Conservation (phyloP, 2,113 vertebrate genomes). For the Otolemur garnettii region DNA sequence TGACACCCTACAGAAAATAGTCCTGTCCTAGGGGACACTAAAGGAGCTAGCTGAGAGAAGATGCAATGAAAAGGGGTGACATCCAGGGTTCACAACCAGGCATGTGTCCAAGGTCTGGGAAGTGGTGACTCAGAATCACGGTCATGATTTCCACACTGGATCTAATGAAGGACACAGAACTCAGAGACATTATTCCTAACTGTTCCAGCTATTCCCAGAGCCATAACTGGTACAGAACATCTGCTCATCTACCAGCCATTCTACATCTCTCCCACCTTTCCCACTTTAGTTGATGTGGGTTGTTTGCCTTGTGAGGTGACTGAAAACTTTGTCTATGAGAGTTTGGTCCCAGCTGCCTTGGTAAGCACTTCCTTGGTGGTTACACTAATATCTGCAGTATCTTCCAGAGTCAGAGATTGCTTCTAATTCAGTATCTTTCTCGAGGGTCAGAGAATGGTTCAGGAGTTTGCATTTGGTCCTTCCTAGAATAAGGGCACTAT, state of each 20-base stretch:
- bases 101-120: neutral
- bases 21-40: neutral
- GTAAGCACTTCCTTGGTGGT: neutral
- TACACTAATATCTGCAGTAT: neutral
- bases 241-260: neutral
- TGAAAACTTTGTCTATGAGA: neutral
- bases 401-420: neutral
- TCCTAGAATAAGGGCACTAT: no score
- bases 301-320: neutral
- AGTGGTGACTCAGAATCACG: neutral
- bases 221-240: no score
- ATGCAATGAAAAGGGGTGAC: no score
- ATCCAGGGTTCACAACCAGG: neutral
- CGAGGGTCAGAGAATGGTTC: neutral
- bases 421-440: neutral
- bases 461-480: neutral
- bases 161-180: neutral
- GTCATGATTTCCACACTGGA: neutral
- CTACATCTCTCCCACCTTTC: neutral
- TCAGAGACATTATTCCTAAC: accelerated
- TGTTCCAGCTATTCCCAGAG: neutral
- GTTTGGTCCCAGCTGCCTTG: neutral
- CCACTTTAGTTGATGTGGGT: neutral
- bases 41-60: neutral
- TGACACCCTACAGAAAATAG: neutral